phyloP scores from a whole-genome alignment of 2,113 vertebrate species.

The Ciconia maguari region DNA sequence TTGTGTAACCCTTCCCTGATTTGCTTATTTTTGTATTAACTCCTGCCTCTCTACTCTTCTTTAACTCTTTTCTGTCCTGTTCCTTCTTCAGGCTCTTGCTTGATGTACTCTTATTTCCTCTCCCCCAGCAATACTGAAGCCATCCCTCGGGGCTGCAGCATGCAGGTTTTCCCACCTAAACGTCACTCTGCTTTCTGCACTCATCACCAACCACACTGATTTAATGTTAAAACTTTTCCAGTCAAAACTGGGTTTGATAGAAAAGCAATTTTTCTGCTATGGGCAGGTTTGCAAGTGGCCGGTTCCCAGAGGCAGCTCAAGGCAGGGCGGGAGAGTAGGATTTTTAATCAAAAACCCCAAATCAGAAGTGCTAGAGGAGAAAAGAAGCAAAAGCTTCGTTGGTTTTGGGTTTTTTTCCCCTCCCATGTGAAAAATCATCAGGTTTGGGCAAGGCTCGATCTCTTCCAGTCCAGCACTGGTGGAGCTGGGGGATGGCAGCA shows the following conservation, averaged over 20 bases:
- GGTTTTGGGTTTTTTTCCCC: rapidly evolving
- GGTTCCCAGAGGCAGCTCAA: background rate
- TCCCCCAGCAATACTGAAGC: background rate
- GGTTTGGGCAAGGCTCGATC: background rate
- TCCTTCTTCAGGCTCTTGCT: background rate
- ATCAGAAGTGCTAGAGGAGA: background rate
- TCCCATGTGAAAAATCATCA: background rate
- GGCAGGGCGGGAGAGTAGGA: background rate
- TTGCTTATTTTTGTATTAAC: background rate
- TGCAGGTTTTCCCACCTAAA: background rate
- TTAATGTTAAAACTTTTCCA: background rate
- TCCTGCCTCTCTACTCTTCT: background rate
- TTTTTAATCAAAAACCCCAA: background rate
- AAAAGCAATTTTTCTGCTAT: background rate
- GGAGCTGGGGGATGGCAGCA: rapidly evolving
- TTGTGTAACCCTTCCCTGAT: conserved; percentile 24
- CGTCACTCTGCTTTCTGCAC: rapidly evolving
- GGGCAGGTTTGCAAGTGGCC: background rate
- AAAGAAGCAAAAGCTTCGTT: background rate
- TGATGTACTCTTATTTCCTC: background rate
- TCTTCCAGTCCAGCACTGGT: background rate
- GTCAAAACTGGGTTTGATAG: background rate
- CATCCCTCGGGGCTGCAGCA: rapidly evolving
- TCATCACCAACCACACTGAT: background rate
- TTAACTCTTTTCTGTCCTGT: background rate